A percentile compares a stretch with the other conserved stretches of the same genome.
Evolutionary conservation across 1,140 invertebrate genomes (phyloP).

Genomic region (Drosophila truncata): DNA sequence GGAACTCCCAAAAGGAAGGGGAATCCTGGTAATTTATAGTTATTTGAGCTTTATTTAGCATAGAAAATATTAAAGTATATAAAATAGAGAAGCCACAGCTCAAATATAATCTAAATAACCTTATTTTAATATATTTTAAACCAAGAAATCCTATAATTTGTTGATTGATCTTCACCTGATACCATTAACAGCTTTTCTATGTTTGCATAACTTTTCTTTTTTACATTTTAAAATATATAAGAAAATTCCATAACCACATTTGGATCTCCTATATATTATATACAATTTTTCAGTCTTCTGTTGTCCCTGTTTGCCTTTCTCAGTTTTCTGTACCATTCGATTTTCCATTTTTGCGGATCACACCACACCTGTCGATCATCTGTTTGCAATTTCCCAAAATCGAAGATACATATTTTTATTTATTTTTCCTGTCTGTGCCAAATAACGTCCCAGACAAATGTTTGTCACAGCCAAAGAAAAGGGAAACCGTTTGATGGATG

Average conservation of each 20-base stretch:
- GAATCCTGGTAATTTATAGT: neutral
- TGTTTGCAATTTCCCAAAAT: slow-evolving; percentile 31
- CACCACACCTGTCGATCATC: slow-evolving; percentile 37
- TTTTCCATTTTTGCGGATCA: slow-evolving; percentile 10
- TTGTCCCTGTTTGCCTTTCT: slow-evolving; percentile 9
- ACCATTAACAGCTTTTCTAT: neutral
- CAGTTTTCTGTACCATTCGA: neutral
- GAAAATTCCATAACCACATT: slow-evolving; percentile 15
- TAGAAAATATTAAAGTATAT: neutral
- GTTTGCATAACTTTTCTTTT: neutral
- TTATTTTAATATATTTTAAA: neutral
- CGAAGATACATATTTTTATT: slow-evolving; percentile 11
- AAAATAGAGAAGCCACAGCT: neutral
- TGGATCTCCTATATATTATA: neutral
- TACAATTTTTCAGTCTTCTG: neutral
- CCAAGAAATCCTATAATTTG: too few relatives aligned
- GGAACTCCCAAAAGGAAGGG: neutral
- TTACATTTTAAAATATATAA: neutral
- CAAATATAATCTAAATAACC: neutral
- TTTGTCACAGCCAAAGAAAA: slow-evolving; percentile 39
- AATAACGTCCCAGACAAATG: slow-evolving; percentile 33
- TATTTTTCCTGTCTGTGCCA: slow-evolving; percentile 9
- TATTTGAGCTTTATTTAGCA: neutral
- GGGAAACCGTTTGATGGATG: slow-evolving; percentile 36
- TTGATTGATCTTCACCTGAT: neutral